Conservation (phyloP, 2,113 vertebrate species). For the Stercorarius parasiticus region DNA sequence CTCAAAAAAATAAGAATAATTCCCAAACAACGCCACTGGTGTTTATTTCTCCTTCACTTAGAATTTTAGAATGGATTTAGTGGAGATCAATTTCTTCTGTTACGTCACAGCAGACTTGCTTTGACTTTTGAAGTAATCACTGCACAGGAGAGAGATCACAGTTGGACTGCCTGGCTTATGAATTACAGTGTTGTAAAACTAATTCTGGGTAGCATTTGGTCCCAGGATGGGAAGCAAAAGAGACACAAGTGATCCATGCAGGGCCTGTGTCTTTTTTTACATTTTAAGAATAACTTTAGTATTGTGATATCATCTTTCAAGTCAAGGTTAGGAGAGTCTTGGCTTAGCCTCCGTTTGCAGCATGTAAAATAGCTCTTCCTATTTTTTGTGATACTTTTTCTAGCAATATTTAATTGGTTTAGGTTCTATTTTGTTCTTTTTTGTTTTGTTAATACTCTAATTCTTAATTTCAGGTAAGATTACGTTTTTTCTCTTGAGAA, state of each 20-base stretch:
- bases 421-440: neutral
- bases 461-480: neutral
- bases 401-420: neutral
- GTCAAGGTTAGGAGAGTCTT: neutral
- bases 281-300: neutral
- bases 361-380: neutral
- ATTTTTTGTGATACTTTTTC: neutral
- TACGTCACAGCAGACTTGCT: neutral
- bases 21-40: neutral
- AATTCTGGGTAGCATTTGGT: conserved; percentile 35
- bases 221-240: conserved; percentile 25
- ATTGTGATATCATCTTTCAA: neutral
- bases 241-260: conserved; percentile 18
- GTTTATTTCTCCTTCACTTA: neutral
- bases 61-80: neutral
- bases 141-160: neutral
- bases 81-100: neutral
- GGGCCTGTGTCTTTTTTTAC: neutral
- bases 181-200: conserved; percentile 2
- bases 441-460: neutral
- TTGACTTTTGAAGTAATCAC: neutral
- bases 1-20: neutral
- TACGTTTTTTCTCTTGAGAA: neutral
- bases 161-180: conserved; percentile 32
- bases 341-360: neutral